Conservation (phyloP, 64 coral and sea anemone species). For the Dendrophyllia cribrosa region DNA sequence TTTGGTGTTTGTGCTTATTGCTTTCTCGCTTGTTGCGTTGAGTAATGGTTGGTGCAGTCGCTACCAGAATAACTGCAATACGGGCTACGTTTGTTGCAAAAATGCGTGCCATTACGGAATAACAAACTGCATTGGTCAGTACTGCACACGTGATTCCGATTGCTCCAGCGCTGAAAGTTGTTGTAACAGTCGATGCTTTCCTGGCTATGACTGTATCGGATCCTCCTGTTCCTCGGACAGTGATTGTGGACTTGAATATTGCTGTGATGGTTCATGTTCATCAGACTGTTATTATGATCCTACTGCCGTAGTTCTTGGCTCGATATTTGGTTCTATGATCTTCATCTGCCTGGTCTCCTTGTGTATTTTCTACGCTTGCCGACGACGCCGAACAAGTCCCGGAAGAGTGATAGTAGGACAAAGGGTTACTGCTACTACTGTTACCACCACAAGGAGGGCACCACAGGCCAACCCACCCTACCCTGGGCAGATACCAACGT, state of each 20-base stretch:
- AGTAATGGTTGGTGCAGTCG: neutral
- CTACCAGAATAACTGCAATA: neutral
- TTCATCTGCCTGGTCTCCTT: neutral
- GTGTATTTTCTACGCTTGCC: neutral
- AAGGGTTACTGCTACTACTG: neutral
- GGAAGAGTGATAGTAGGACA: neutral
- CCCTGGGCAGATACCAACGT: neutral
- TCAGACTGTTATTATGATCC: neutral
- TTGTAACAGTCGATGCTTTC: neutral
- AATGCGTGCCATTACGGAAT: neutral
- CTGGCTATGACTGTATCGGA: neutral
- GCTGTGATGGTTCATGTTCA: conserved; percentile 5
- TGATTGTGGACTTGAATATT: neutral
- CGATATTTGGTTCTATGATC: neutral
- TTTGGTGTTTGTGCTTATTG: neutral
- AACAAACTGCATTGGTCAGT: neutral
- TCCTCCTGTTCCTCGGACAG: neutral
- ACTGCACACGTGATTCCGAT: neutral
- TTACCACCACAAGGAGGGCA: neutral
- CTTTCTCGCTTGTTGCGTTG: neutral
- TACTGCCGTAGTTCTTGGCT: neutral
- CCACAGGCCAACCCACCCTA: neutral
- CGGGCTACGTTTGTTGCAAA: neutral
- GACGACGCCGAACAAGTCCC: neutral
- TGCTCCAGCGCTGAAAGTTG: neutral